Conservation (phyloP, 2,797 vertebrate genomes). For the Discoglossus pictus region DNA sequence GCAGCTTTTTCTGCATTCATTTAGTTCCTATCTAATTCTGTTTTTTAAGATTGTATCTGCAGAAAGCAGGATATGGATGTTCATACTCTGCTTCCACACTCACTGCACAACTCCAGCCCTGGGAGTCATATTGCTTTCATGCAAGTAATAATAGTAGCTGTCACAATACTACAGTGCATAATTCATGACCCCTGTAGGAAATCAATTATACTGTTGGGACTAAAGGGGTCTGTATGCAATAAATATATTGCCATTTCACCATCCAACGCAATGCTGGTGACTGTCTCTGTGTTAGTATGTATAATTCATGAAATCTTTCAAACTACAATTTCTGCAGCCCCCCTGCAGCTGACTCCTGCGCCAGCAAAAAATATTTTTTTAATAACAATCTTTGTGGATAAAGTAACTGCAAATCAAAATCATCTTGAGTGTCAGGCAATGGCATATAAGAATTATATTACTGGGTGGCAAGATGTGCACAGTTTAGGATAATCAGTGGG, state of each 20-base stretch:
- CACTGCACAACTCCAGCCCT: too few species aligned
- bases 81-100: too few species aligned
- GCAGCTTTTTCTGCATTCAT: too few species aligned
- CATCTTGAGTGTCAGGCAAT: not conserved
- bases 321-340: not conserved
- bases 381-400: conserved; percentile 5
- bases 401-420: conserved; percentile 16
- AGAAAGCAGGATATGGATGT: too few species aligned
- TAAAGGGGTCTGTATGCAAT: not conserved
- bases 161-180: conserved; percentile 24
- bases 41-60: too few species aligned
- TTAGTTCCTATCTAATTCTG: too few species aligned
- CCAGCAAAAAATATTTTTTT: not conserved
- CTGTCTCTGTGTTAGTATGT: not conserved
- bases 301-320: conserved; percentile 4
- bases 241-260: not conserved
- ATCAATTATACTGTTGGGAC: conserved; percentile 24
- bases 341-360: not conserved
- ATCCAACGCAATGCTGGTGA: conserved; percentile 11
- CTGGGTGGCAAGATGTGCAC: not conserved
- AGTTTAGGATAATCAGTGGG: not conserved
- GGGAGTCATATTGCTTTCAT: conserved; percentile 9
- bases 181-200: conserved; percentile 25
- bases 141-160: conserved; percentile 7
- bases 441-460: conserved; percentile 4